These are phyloP conservation scores for Zaprionus tsacasi DNA, from an alignment of 1,140 invertebrate genomes.

Conservation along the genomic window DNA sequence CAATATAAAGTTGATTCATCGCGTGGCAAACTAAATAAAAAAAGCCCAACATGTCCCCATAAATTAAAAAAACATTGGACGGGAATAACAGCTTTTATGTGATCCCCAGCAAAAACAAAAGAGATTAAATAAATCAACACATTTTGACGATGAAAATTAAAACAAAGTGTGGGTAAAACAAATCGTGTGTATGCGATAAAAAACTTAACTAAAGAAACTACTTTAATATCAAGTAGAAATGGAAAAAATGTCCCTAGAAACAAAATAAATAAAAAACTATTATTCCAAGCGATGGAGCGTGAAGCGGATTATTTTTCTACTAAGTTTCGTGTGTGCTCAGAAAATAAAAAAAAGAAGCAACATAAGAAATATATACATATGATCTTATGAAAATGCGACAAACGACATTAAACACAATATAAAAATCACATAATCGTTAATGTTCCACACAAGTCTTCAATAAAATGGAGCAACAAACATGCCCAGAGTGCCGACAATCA, in stretches of 20 bases:
- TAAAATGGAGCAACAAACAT: constrained; percentile 37
- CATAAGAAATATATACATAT: constrained; percentile 4
- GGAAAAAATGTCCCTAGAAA: not conserved
- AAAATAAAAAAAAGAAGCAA: not conserved
- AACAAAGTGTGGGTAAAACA: constrained; percentile 28
- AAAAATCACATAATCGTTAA: constrained; percentile 51
- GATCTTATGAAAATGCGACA: constrained; percentile 15
- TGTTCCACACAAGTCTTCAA: constrained; percentile 53
- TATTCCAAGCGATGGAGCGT: not conserved
- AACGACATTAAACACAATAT: constrained; percentile 51
- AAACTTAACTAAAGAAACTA: constrained; percentile 4
- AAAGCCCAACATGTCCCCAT: constrained; percentile 10
- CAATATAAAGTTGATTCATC: constrained; percentile 4
- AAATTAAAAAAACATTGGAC: constrained; percentile 15
- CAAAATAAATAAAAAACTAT: not conserved
- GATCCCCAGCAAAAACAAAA: constrained; percentile 9
- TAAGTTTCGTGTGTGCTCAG: not conserved
- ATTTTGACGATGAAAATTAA: constrained; percentile 3
- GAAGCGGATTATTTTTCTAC: constrained; percentile 26
- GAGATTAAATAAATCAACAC: constrained; percentile 18
- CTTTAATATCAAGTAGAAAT: not conserved
- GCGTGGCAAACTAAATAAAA: constrained; percentile 16
- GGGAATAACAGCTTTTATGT: constrained; percentile 28
- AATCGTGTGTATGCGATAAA: constrained; percentile 14
- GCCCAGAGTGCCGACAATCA: constrained; percentile 8